phyloP scores from a whole-genome alignment of 2,113 vertebrate species.

The Neolamprologus longior region DNA sequence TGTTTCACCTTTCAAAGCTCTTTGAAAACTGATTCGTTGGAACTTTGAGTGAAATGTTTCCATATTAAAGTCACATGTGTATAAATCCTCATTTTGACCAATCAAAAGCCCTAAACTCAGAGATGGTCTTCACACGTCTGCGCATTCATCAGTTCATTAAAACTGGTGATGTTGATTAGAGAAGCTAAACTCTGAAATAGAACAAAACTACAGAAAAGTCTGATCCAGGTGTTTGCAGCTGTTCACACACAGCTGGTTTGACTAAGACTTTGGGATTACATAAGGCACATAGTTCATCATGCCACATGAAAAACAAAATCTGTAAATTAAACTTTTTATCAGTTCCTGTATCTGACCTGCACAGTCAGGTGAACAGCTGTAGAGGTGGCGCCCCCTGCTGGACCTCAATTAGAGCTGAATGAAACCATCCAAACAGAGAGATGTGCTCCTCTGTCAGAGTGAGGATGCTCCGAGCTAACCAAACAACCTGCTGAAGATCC shows the following conservation, averaged over 20 bases:
- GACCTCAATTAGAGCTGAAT: neutral
- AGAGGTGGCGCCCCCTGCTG: conserved; percentile 25
- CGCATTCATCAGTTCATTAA: neutral
- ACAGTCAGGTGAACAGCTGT: neutral
- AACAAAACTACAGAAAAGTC: neutral
- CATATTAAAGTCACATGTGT: neutral
- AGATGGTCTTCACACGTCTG: neutral
- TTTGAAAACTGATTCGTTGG: neutral
- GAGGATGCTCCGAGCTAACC: fast-evolving
- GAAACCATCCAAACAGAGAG: neutral
- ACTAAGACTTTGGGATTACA: fast-evolving
- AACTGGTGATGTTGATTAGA: neutral
- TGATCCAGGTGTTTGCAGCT: neutral
- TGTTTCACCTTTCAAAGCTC: neutral
- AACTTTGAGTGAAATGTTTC: neutral
- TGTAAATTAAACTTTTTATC: fast-evolving
- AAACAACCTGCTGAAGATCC: neutral
- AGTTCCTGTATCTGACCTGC: neutral
- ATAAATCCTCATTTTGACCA: neutral
- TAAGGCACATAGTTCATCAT: fast-evolving
- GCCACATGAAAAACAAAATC: fast-evolving
- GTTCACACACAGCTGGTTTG: neutral
- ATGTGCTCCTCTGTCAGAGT: neutral
- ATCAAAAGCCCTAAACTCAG: neutral
- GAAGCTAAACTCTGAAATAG: neutral